phyloP scores from a whole-genome alignment of 2,888 invertebrate species.

The Abrostola tripartita region DNA sequence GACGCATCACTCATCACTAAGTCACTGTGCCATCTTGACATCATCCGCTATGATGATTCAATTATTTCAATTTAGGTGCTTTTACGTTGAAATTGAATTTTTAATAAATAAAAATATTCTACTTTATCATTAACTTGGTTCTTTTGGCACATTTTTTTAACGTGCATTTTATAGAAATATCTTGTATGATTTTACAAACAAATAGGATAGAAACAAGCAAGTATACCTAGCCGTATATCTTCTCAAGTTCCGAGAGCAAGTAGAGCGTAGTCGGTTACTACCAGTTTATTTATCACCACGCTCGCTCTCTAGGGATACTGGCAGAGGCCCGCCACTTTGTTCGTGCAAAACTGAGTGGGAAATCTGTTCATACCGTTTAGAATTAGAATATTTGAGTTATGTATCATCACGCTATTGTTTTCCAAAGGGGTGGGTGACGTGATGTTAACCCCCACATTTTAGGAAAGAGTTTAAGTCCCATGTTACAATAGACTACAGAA shows the following conservation, averaged over 20 bases:
- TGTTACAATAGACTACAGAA: too few relatives aligned
- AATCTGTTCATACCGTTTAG: not conserved
- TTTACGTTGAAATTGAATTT: too few relatives aligned
- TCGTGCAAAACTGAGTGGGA: not conserved
- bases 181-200: constrained; percentile 4
- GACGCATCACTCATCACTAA: too few relatives aligned
- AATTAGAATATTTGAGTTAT: not conserved
- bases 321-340: constrained; percentile 1
- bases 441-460: too few relatives aligned
- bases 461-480: too few relatives aligned
- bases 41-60: too few relatives aligned
- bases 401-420: not conserved
- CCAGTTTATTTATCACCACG: constrained; percentile 7
- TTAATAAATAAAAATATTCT: too few relatives aligned
- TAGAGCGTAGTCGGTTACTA: not conserved
- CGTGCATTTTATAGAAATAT: not conserved
- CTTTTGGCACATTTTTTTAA: too few relatives aligned
- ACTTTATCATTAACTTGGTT: too few relatives aligned
- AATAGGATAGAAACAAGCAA: not conserved
- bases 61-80: too few relatives aligned
- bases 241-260: constrained; percentile 4
- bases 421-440: too few relatives aligned
- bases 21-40: too few relatives aligned
- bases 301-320: constrained; percentile 1
- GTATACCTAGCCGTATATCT: not conserved